A percentile compares a stretch with the other conserved stretches of the same genome.
Conservation (phyloP, 2,113 vertebrate genomes). For the Falco punctatus region DNA sequence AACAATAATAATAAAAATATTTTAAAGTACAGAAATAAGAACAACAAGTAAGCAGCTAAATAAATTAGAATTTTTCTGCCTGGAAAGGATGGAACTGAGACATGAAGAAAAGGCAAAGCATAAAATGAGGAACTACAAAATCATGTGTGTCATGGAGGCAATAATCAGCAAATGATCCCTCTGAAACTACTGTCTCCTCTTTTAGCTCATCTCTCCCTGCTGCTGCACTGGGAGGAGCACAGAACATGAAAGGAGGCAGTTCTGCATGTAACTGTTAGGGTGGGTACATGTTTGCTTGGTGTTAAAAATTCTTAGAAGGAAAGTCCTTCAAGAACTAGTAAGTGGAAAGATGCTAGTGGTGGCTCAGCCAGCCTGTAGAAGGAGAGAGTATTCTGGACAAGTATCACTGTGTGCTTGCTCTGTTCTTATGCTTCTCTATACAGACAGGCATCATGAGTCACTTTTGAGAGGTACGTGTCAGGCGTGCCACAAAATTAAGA, state of each 20-base stretch:
- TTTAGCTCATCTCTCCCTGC: background rate
- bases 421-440: background rate
- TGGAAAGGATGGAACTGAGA: background rate
- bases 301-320: background rate
- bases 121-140: background rate
- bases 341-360: rapidly evolving
- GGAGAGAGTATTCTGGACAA: background rate
- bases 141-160: rapidly evolving
- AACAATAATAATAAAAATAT: background rate
- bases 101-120: background rate
- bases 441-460: background rate
- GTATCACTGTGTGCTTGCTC: background rate
- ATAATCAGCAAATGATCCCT: background rate
- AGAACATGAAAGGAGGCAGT: background rate
- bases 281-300: background rate
- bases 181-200: background rate
- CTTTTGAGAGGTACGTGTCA: background rate
- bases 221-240: background rate
- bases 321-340: background rate
- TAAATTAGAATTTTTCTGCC: background rate
- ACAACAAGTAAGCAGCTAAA: background rate
- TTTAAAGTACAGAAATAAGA: background rate
- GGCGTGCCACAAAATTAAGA: background rate
- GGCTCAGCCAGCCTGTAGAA: background rate
- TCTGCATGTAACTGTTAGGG: background rate